Conservation (phyloP, 2,888 invertebrate genomes). For the Nesidiocoris tenuis region DNA sequence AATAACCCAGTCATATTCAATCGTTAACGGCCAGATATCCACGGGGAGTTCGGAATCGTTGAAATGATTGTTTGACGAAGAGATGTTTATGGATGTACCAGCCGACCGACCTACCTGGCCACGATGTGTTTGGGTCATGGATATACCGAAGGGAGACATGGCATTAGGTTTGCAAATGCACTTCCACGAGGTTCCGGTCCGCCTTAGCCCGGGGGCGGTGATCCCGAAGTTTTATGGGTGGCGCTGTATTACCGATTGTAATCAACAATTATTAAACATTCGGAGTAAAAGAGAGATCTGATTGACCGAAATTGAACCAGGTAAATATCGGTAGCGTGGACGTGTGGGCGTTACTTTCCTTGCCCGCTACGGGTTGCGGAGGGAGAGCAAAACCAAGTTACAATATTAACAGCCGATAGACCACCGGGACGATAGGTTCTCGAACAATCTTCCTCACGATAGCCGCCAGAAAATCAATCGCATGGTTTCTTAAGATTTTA, state of each 20-base stretch:
- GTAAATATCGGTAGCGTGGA: neutral
- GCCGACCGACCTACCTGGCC: neutral
- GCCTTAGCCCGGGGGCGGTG: neutral
- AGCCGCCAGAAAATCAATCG: too few relatives aligned
- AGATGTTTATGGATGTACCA: neutral
- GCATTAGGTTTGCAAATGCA: conserved; percentile 40
- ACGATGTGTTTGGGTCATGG: conserved; percentile 17
- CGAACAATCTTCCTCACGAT: too few relatives aligned
- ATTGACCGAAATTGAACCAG: conserved; percentile 35
- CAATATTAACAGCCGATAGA: too few relatives aligned
- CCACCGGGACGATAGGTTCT: too few relatives aligned
- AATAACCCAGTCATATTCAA: conserved; percentile 17
- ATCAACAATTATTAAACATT: conserved; percentile 41
- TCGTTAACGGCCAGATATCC: neutral
- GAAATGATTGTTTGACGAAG: neutral
- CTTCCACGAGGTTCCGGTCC: neutral
- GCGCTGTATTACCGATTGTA: conserved; percentile 30
- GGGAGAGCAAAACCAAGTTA: too few relatives aligned
- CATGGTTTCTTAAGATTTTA: too few relatives aligned
- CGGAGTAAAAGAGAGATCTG: conserved; percentile 5
- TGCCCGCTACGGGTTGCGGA: too few relatives aligned
- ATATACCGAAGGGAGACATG: conserved; percentile 9
- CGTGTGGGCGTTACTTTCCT: neutral
- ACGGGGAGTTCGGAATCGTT: neutral
- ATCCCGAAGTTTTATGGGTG: conserved; percentile 18